phyloP scores from a whole-genome alignment of 2,797 vertebrate species.

The Tokudaia tokunoshimensis region DNA sequence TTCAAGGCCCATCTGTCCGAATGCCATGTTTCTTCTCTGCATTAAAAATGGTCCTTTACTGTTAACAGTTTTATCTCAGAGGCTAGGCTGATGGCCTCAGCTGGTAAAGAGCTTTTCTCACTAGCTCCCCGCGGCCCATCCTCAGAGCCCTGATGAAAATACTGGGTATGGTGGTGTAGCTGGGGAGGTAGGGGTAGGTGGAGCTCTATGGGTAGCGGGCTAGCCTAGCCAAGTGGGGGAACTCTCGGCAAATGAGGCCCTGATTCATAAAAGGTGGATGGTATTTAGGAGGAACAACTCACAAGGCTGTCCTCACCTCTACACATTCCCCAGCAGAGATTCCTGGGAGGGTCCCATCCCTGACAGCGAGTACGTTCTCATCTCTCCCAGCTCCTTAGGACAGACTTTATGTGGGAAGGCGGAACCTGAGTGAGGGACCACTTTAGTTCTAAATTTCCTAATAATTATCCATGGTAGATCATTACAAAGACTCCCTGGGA shows the following conservation, averaged over 20 bases:
- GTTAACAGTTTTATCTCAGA: not conserved
- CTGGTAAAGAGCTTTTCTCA: not conserved
- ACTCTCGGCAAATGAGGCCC: not conserved
- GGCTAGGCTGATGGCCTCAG: too few species aligned
- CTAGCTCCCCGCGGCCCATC: not conserved
- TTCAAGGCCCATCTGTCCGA: not conserved
- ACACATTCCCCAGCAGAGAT: too few species aligned
- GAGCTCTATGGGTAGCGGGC: not conserved
- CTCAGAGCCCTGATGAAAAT: not conserved
- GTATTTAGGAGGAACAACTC: too few species aligned
- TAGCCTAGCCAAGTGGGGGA: not conserved
- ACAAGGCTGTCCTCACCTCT: too few species aligned
- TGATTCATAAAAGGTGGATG: not conserved
- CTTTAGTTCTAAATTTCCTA: not conserved
- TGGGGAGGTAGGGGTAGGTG: not conserved
- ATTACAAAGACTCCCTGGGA: not conserved
- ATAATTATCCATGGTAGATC: not conserved
- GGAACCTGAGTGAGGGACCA: rapidly evolving
- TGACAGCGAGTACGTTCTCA: not conserved
- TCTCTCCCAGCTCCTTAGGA: not conserved
- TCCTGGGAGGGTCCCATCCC: too few species aligned
- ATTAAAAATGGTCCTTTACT: not conserved
- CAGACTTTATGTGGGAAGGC: not conserved
- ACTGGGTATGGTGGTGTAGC: not conserved
- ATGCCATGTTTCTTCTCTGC: not conserved